These are phyloP conservation scores for Brachionus asplanchnoidis DNA, from an alignment of 1,140 invertebrate genomes.

Conservation along the genomic window DNA sequence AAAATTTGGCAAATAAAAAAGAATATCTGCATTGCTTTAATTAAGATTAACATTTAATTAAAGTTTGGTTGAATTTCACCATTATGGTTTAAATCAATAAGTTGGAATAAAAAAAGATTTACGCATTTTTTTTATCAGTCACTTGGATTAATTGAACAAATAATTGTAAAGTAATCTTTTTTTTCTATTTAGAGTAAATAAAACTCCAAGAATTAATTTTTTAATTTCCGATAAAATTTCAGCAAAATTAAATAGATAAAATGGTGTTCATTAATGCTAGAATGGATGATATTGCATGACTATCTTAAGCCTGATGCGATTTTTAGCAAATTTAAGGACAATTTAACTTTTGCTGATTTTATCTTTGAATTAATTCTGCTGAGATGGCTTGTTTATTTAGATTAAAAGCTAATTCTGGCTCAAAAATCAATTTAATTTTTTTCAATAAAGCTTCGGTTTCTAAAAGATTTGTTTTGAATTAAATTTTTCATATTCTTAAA, in stretches of 20 bases:
- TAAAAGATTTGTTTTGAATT: neutral
- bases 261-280: neutral
- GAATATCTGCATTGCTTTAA: neutral
- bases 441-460: neutral
- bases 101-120: neutral
- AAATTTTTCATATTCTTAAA: neutral
- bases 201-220: no score
- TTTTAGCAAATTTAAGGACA: neutral
- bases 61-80: neutral
- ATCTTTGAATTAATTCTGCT: neutral
- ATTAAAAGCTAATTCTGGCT: neutral
- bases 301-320: neutral
- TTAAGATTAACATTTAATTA: constrained; percentile 1
- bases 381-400: neutral
- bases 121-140: neutral
- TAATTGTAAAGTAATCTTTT: neutral
- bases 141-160: neutral
- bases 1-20: neutral
- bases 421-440: neutral
- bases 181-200: neutral
- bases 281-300: neutral
- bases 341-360: neutral
- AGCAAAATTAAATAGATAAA: neutral
- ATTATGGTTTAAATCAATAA: neutral
- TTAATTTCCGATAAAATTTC: neutral